Evolutionary conservation across 1,140 invertebrate species (phyloP).

Genomic region (Drosophila teissieri): DNA sequence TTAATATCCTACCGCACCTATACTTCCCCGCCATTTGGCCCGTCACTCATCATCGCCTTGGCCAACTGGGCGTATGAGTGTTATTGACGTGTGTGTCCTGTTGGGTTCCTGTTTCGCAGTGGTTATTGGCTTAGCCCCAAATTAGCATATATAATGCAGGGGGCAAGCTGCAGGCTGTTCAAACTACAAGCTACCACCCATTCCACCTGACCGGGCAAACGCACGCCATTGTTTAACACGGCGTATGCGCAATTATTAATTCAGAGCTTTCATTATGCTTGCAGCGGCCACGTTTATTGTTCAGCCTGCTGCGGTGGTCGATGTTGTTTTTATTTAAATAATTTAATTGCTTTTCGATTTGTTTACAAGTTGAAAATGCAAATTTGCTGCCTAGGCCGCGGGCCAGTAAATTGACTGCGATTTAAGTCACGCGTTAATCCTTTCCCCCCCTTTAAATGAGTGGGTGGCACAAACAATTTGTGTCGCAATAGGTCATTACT

Average conservation of each 20-base stretch:
- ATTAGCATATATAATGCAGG: conserved; percentile 68
- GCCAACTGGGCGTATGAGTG: conserved; percentile 78
- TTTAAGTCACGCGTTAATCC: conserved; percentile 63
- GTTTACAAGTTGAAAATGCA: conserved; percentile 80
- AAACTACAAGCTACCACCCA: neutral
- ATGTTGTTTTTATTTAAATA: conserved; percentile 80
- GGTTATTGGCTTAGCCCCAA: conserved; percentile 55
- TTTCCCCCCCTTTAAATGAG: conserved; percentile 33
- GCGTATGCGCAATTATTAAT: conserved; percentile 72
- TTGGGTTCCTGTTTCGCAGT: conserved; percentile 30
- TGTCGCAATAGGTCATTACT: too few species aligned
- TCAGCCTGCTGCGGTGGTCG: conserved; percentile 29
- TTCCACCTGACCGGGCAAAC: neutral
- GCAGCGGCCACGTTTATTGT: conserved; percentile 61
- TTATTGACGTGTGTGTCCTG: conserved; percentile 66
- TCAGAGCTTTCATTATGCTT: conserved; percentile 75
- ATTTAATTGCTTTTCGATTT: conserved; percentile 83
- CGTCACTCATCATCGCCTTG: conserved; percentile 60
- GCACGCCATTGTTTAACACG: conserved; percentile 34
- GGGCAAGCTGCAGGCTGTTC: conserved; percentile 4
- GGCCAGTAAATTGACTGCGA: conserved; percentile 79
- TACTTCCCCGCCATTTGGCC: neutral
- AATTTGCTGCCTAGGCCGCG: conserved; percentile 68
- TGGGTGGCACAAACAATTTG: neutral
- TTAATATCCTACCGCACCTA: conserved; percentile 27